Percentiles rank a stretch among this genome's conserved stretches.
phyloP scores from a whole-genome alignment of 2,888 invertebrate species.

The Aricia artaxerxes region DNA sequence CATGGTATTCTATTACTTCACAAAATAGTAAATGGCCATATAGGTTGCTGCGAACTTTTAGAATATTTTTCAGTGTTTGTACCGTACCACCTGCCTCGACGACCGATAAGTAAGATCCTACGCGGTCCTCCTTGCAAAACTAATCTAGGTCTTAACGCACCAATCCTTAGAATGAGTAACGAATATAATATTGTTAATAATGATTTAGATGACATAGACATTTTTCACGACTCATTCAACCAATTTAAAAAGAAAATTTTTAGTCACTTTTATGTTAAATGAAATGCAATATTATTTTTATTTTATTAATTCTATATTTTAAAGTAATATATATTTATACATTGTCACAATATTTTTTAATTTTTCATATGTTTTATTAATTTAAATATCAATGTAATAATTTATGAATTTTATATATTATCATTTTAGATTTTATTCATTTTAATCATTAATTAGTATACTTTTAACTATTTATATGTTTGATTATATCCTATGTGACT shows the following conservation, averaged over 20 bases:
- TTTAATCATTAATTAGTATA: too few relatives aligned
- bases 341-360: too few relatives aligned
- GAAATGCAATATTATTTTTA: neutral
- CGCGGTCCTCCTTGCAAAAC: conserved; percentile 2
- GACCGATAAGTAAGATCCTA: conserved; percentile 5
- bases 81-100: neutral
- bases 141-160: neutral
- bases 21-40: neutral
- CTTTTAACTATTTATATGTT: too few relatives aligned
- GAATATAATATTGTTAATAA: neutral
- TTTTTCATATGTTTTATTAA: too few relatives aligned
- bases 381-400: too few relatives aligned
- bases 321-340: neutral
- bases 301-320: neutral
- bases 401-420: too few relatives aligned
- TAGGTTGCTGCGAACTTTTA: conserved; percentile 1
- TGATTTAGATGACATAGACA: neutral
- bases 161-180: conserved; percentile 20
- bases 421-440: too few relatives aligned
- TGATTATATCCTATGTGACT: too few relatives aligned
- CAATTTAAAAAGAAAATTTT: conserved; percentile 14
- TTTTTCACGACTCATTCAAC: neutral
- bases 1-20: neutral
- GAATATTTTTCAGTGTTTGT: neutral
- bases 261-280: neutral